These are phyloP conservation scores for Corythornis leucogaster DNA, from an alignment of 2,797 vertebrate species.

Conservation along the genomic window DNA sequence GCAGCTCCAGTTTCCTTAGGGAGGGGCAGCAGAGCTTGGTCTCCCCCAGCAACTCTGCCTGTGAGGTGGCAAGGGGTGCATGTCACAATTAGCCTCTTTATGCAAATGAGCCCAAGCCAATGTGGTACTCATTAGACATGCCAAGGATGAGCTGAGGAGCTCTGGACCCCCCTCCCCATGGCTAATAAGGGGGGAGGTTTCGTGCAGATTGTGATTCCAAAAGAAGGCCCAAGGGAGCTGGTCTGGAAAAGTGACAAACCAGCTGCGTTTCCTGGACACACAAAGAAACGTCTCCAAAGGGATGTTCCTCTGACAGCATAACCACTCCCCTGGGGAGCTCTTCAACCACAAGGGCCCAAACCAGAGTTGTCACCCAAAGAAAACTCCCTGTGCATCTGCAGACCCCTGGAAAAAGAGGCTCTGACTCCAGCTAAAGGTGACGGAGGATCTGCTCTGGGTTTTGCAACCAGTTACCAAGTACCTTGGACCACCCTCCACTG, in stretches of 20 bases:
- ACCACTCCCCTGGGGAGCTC: not conserved
- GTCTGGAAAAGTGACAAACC: not conserved
- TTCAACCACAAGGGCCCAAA: not conserved
- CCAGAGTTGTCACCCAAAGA: too few relatives aligned
- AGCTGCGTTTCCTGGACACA: not conserved
- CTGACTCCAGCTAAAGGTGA: not conserved
- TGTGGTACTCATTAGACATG: accelerated
- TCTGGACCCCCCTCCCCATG: accelerated
- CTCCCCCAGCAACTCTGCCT: accelerated
- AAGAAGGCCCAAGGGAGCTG: not conserved
- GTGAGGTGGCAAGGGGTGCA: not conserved
- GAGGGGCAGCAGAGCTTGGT: accelerated
- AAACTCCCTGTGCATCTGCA: not conserved
- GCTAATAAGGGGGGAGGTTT: not conserved
- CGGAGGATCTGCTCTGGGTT: not conserved
- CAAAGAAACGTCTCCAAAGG: not conserved
- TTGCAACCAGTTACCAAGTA: not conserved
- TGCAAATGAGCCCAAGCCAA: not conserved
- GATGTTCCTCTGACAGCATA: accelerated
- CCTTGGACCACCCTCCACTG: accelerated
- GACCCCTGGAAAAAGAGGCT: too few relatives aligned
- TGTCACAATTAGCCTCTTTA: not conserved
- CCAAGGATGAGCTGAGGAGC: not conserved
- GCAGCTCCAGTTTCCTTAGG: not conserved
- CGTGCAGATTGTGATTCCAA: not conserved